Conservation (phyloP, 2,888 invertebrate genomes). For the Drosophila sordidula region DNA sequence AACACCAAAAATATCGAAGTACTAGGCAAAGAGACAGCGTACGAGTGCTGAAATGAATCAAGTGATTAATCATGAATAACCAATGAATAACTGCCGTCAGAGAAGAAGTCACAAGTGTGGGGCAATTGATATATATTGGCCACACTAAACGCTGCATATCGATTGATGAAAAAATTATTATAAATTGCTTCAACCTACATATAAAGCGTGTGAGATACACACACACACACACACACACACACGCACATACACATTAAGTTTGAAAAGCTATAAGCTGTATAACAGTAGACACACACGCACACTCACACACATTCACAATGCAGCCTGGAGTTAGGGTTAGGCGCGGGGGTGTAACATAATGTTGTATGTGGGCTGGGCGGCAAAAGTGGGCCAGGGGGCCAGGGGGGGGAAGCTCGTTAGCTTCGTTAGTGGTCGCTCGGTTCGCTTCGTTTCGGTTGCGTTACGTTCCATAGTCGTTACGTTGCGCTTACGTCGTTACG, state of each 20-base stretch:
- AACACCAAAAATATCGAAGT: conserved; percentile 1
- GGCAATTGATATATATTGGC: conserved; percentile 9
- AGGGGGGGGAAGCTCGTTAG: conserved; percentile 48
- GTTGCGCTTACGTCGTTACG: conserved; percentile 45
- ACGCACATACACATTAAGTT: conserved; percentile 63
- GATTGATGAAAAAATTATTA: conserved; percentile 81
- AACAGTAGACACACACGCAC: conserved; percentile 48
- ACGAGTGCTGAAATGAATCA: conserved; percentile 18
- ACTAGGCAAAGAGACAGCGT: conserved; percentile 2
- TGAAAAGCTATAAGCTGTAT: conserved; percentile 74
- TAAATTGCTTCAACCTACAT: conserved; percentile 83
- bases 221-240: conserved; percentile 30
- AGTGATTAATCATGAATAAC: conserved; percentile 25
- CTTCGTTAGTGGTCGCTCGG: conserved; percentile 58
- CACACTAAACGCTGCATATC: conserved; percentile 69
- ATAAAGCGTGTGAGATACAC: conserved; percentile 69
- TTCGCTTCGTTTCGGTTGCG: conserved; percentile 24
- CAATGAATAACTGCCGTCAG: conserved; percentile 10
- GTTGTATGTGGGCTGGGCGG: conserved; percentile 32
- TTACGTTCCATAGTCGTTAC: conserved; percentile 41
- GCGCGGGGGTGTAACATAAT: conserved; percentile 57
- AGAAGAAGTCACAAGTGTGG: not conserved
- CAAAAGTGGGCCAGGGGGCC: not conserved
- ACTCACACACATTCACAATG: conserved; percentile 11
- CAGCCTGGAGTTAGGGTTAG: conserved; percentile 36